phyloP scores from a whole-genome alignment of 2,888 invertebrate species.

The Eueremaeus valkanovi region DNA sequence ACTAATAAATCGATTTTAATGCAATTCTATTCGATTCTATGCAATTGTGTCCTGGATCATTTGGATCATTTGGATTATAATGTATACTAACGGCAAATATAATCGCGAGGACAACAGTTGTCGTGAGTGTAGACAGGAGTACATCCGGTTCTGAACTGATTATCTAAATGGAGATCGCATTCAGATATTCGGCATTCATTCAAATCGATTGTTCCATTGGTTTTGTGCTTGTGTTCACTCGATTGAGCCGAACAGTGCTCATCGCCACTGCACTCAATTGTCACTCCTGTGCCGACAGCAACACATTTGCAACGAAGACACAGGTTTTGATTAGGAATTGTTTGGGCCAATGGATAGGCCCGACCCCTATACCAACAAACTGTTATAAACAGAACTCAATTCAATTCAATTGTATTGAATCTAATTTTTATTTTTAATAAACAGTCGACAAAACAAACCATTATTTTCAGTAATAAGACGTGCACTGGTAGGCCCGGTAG shows the following conservation, averaged over 20 bases:
- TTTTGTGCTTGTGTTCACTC: too few relatives aligned
- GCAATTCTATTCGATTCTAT: too few relatives aligned
- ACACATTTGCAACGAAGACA: too few relatives aligned
- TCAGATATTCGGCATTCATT: neutral
- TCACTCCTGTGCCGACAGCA: too few relatives aligned
- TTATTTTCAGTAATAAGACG: neutral
- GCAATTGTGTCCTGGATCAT: too few relatives aligned
- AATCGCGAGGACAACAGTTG: conserved; percentile 37
- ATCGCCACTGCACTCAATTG: too few relatives aligned
- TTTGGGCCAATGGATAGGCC: neutral
- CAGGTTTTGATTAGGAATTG: neutral
- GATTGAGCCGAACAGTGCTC: too few relatives aligned
- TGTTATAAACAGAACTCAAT: neutral
- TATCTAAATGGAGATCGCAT: conserved; percentile 27
- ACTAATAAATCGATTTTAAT: too few relatives aligned
- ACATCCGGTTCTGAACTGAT: conserved; percentile 29
- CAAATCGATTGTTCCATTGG: neutral
- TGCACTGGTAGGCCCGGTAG: neutral
- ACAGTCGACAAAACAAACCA: neutral
- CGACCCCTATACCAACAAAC: conserved; percentile 23
- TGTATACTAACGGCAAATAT: conserved; percentile 36
- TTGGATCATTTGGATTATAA: too few relatives aligned
- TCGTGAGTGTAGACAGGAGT: conserved; percentile 27
- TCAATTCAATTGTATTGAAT: neutral
- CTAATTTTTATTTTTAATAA: neutral